Percentiles rank a stretch among this genome's conserved stretches.
phyloP scores from a whole-genome alignment of 2,888 invertebrate genomes.

The Homarus gammarus region DNA sequence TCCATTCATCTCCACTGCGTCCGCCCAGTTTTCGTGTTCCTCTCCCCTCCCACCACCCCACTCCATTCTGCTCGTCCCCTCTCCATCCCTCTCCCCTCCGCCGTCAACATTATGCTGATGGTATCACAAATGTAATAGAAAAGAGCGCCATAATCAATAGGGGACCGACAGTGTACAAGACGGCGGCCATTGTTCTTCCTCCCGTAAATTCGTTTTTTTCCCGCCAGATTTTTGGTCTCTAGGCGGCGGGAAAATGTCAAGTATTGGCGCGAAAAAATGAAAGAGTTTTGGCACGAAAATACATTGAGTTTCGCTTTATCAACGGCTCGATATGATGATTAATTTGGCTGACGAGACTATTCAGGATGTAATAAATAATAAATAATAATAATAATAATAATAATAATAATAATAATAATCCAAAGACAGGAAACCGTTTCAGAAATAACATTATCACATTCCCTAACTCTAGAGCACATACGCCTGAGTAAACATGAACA shows the following conservation, averaged over 20 bases:
- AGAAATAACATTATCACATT: too few relatives aligned
- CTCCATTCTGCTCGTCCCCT: not conserved
- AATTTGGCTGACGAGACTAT: not conserved
- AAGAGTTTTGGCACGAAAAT: not conserved
- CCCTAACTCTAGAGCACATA: too few relatives aligned
- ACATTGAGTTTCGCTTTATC: not conserved
- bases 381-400: too few relatives aligned
- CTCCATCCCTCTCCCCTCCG: not conserved
- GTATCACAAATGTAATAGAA: constrained; percentile 32
- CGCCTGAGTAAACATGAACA: too few relatives aligned
- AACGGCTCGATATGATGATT: too few relatives aligned
- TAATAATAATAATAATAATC: too few relatives aligned
- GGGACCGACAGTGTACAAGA: not conserved
- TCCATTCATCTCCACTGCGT: not conserved
- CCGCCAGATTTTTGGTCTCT: not conserved
- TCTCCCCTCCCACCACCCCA: not conserved
- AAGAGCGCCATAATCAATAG: constrained; percentile 21
- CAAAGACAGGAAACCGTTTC: too few relatives aligned
- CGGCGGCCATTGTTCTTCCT: constrained; percentile 7
- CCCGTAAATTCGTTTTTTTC: constrained; percentile 1
- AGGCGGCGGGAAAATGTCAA: not conserved
- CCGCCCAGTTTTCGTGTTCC: not conserved
- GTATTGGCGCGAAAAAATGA: not conserved
- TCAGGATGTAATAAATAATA: too few relatives aligned
- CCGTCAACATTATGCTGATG: constrained; percentile 27